Evolutionary conservation across 2,113 vertebrate species (phyloP), one percentile per base, ranked within the genome.

Genomic region (Hystrix brachyura): DNA sequence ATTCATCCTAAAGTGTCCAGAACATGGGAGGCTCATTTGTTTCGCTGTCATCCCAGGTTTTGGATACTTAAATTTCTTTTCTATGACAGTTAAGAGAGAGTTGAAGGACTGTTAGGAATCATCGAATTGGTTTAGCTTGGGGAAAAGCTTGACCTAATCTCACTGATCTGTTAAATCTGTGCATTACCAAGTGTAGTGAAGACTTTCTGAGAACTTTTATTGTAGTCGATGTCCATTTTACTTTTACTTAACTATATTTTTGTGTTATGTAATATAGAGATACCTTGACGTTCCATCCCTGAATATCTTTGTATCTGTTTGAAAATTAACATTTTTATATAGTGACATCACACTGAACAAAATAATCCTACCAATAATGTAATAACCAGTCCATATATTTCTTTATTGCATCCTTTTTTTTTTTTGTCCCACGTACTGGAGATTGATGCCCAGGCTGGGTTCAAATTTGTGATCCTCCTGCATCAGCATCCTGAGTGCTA

Each of bases 261-360:
- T 84, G 67, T 86, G 15, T 89, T 92, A 34, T 82, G 87, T 94
- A 92, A 80, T 91, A 55, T 78, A 69, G 64, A 71, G 48, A 34
- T 51, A 34, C 55, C 15, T 94, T 95, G 34, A 82, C 15, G 34
- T 79, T 81, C 3, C 34, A 32, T 91, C 51, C 43, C 7, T 94
- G 29, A 86, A 67, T 65, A 60, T 65, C 55, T 88, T 11, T 76
- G 5, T 80, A 34, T 94, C 29, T 89, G 23, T 76, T 94, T 69
- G 62, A 87, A 80, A 80, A 48, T 91, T 59, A 83, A 13, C 18
- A 34, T 84, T 67, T 91, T 85, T 51, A 25, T 76, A 18, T 51
- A 81, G 32, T 76, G 60, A 95, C 9, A 59, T 55, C 15, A 91
- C 32, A 62, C 57, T 67, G 85, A 96, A 91, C n/a, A 94, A 91